A percentile compares a stretch with the other conserved stretches of the same genome.
phyloP scores from a whole-genome alignment of 2,888 invertebrate genomes.

The Ennomos fuscantarius region DNA sequence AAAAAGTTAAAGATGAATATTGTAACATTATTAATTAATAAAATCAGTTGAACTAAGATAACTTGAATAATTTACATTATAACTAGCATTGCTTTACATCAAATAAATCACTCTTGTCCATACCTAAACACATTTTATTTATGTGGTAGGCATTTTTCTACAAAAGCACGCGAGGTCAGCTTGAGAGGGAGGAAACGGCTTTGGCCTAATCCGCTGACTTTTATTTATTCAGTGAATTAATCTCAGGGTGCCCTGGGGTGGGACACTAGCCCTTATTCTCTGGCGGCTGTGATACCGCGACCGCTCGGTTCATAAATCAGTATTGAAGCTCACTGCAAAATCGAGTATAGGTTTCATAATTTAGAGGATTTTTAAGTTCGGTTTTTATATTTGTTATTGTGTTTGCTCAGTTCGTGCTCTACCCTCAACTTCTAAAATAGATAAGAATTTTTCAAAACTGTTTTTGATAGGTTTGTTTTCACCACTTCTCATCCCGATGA shows the following conservation, averaged over 20 bases:
- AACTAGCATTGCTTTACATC: not conserved
- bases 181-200: constrained; percentile 83
- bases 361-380: too few species aligned
- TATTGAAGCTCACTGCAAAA: constrained; percentile 2
- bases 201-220: constrained; percentile 85
- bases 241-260: constrained; percentile 70
- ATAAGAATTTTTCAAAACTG: too few species aligned
- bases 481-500: too few species aligned
- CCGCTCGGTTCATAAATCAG: constrained; percentile 36
- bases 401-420: too few species aligned
- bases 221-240: constrained; percentile 86
- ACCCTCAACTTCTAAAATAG: too few species aligned
- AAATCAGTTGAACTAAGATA: too few species aligned
- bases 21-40: too few species aligned
- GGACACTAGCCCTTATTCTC: constrained; percentile 75
- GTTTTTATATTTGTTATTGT: too few species aligned
- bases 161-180: constrained; percentile 83
- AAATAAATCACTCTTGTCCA: constrained; percentile 8
- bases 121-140: constrained; percentile 62
- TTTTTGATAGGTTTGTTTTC: too few species aligned
- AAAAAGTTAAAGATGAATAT: too few species aligned
- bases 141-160: constrained; percentile 80
- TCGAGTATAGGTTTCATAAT: too few species aligned
- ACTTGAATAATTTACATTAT: not conserved
- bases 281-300: constrained; percentile 61